Evolutionary conservation across 2,113 vertebrate genomes (phyloP), one percentile per base, ranked within the genome.

Genomic region (Brachyhypopomus occidentalis): DNA sequence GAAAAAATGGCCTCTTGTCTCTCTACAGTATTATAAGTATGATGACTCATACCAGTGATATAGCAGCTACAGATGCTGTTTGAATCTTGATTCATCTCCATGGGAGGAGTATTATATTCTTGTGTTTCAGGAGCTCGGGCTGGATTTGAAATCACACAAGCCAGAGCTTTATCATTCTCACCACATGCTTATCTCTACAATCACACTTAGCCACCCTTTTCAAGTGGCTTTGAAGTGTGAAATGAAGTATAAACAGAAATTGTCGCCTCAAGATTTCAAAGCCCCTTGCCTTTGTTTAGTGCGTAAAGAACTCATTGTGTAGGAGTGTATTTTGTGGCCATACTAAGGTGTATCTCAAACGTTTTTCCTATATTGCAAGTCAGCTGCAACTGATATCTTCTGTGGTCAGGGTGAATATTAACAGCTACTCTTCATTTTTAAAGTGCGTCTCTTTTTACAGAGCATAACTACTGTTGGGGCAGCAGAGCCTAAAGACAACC

Each of bases 361-460:
- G 55, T 67, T 36, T 41, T 74, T 19, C 12, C n/a, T 52, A 64
- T 56, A 36, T 6, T 2, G 25, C 20, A 36, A 9, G 16, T 9
- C 1, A 4, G 12, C 22, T 25, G 9, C 12, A 11, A 14, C 16
- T 67, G 19, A n/a, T 60, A 27, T 45, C 22, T 22, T 12, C 16
- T 12, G 2, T 41, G 62, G 14, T n/a, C 38, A 66, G 2, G 45
- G 34, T 56, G 63, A 45, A 12, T 69, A n/a, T 67, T 2, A 30
- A 20, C 19, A 36, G 30, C 25, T n/a, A 67, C 12, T 3, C 23
- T 63, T 9, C 16, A 11, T 66, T 41, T 41, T 11, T 56, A 55
- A 19, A 52, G 16, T 27, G 52, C 25, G 41, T 70, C 25, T 83
- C 30, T 90, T 84, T 90, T 89, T 67, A 83, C 90, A 94, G 93